Conservation (phyloP, 2,888 invertebrate species). For the Orchestes rusci region DNA sequence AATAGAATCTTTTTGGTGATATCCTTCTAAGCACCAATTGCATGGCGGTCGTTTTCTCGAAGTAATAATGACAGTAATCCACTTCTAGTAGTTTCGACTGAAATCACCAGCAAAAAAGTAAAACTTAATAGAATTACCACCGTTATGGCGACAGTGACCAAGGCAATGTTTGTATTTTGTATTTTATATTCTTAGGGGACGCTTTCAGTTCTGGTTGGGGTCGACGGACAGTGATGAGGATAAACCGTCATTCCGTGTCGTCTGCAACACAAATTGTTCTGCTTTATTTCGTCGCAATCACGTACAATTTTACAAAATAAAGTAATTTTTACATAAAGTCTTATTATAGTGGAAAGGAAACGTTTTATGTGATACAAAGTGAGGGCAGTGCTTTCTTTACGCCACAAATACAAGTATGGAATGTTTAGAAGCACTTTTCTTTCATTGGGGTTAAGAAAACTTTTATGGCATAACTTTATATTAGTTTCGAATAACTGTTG, state of each 20-base stretch:
- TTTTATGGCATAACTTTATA: constrained; percentile 16
- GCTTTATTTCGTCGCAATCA: constrained; percentile 10
- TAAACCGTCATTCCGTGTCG: constrained; percentile 14
- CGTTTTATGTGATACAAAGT: constrained; percentile 5
- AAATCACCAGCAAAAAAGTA: constrained; percentile 11
- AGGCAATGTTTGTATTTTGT: constrained; percentile 18
- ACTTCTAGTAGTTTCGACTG: too few species aligned
- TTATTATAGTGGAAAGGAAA: constrained; percentile 10
- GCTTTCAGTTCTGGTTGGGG: constrained; percentile 14
- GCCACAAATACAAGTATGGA: constrained; percentile 16
- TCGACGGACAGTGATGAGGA: constrained; percentile 21
- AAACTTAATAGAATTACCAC: constrained; percentile 21
- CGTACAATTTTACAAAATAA: constrained; percentile 16
- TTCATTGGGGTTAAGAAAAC: constrained; percentile 17
- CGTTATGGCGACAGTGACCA: constrained; percentile 16
- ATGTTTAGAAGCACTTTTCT: constrained; percentile 18
- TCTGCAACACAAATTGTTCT: constrained; percentile 15
- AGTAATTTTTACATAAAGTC: constrained; percentile 18
- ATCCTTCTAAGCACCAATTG: too few species aligned
- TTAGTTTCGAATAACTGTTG: not conserved
- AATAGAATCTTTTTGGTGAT: too few species aligned
- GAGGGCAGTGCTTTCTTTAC: constrained; percentile 19
- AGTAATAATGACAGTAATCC: too few species aligned
- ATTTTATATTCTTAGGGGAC: constrained; percentile 14
- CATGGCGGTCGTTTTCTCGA: too few species aligned